Base-by-base conservation (phyloP, 2,888 invertebrate species). In the Ctenicera cuprea region DNA sequence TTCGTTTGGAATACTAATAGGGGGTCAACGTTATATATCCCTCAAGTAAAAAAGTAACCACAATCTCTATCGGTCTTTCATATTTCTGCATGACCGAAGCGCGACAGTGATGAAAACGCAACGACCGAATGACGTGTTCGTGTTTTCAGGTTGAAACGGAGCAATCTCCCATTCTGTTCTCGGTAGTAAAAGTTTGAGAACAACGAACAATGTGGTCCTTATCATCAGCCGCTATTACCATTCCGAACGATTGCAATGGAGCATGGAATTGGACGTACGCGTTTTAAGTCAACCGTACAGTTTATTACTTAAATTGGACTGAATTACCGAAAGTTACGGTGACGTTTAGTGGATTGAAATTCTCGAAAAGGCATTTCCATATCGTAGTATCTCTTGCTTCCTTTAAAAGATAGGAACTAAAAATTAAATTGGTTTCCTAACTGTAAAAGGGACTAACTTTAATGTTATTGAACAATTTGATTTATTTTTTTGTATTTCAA, bases 1-100 rank as follows among this genome's bases (percentile, higher is more conserved):
- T 68, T 50, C 71, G 37, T 73, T 69, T 62, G 70, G 77, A 77
- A 77, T 77, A 77, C 70, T 74, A 77, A 77, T 75, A 71, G 71
- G 45, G 65, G 69, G 71, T 68, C 65, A 57, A 70, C 38, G 64
- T 62, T 52, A 41, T 41, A 9, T 50, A 69, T 57, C 68, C 26
- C 64, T 20, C 9, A 16, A 41, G 18, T 20, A 45, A 64, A 65
- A 65, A 71, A 61, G n/a, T 18, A 26, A 66, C 9, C 43, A 45
- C 50, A 11, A 14, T 20, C 38, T 54, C 54, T 66, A 20, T 22
- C n/a, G 62, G 26, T 62, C 62, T 43, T 62, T 59, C 11, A 20
- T 20, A 43, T 62, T 62, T 59, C 41, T 62, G 62, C 43, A 62
- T 62, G 64, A 22, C 16, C 26, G 16, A 48, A 45, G 22, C 4